Conservation (phyloP, 2,113 vertebrate species). For the Coptodon rendalli region DNA sequence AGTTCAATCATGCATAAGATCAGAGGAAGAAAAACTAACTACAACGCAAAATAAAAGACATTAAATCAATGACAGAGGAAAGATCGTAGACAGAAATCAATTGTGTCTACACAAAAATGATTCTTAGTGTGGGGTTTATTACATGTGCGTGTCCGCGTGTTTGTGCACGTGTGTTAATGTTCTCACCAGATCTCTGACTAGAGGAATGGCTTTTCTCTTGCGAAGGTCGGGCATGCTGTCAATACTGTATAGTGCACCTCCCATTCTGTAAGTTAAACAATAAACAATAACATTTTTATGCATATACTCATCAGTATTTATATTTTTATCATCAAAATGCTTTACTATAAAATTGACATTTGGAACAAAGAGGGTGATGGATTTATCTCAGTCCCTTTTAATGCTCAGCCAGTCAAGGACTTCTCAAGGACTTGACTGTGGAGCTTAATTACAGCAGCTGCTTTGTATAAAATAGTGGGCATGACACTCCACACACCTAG, state of each 20-base stretch:
- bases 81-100: neutral
- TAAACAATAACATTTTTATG: neutral
- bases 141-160: neutral
- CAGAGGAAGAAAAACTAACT: neutral
- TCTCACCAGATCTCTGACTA: constrained; percentile 96
- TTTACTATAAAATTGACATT: neutral
- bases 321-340: neutral
- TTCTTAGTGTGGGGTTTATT: neutral
- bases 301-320: neutral
- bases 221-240: constrained; percentile 99
- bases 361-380: neutral
- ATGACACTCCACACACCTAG: neutral
- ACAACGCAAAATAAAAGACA: neutral
- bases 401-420: neutral
- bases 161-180: neutral
- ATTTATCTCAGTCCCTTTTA: neutral
- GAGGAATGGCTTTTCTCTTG: constrained; percentile 92
- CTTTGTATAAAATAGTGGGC: neutral
- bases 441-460: constrained; percentile 6
- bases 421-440: constrained; percentile 3
- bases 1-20: neutral
- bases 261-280: constrained; percentile 75
- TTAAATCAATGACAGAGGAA: neutral
- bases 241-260: constrained; percentile 94
- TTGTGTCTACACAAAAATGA: neutral